Base-by-base conservation (phyloP, 2,888 invertebrate species). In the Ashinkailepas kermadecensis region DNA sequence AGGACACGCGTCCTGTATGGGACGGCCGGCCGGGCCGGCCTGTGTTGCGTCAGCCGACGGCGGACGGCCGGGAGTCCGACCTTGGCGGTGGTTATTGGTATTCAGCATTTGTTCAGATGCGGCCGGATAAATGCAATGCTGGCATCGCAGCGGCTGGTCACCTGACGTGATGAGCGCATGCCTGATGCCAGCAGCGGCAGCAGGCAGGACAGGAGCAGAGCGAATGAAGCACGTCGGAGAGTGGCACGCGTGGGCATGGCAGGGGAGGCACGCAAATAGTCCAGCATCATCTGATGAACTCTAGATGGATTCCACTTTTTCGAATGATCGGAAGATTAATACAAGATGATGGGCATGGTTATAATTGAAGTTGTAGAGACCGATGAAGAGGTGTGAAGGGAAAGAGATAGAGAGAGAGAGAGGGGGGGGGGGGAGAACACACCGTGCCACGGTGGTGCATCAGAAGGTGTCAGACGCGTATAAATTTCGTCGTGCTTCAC, bases 401-500 rank as follows among this genome's bases (percentile, higher is more conserved):
- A 65, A 23, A 65, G 65, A 39, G 78, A 78, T 54, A 78, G 79
- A 56, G 18, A 56, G 15, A 56, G 56, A 13, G 79, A 79, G 79
- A 79, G 79, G 78, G 39, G 78, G 12, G 78, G 12, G 78, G n/a
- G 78, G 7, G 78, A 78, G 78, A 39, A 54, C 10, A 39, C 39
- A 4, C 39, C 39, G 39, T 4, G 11, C 8, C 7, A 62, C 23
- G 23, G 9, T 8, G 10, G 1, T 23, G 23, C 18, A 23, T n/a
- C 65, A 10, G 67, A 25, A 4, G 10, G 10, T 67, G 67, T 25
- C 67, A 67, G n/a, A 67, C 67, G 25, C 25, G 9, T 67, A 13
- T 67, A 67, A 67, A 25, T 13, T 25, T 12, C 0, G 7, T 13
- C 4, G 25, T n/a, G 10, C n/a, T 23, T 13, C 13, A 25, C 10